Conservation (phyloP, 2,113 vertebrate species). For the Anguilla japonica region DNA sequence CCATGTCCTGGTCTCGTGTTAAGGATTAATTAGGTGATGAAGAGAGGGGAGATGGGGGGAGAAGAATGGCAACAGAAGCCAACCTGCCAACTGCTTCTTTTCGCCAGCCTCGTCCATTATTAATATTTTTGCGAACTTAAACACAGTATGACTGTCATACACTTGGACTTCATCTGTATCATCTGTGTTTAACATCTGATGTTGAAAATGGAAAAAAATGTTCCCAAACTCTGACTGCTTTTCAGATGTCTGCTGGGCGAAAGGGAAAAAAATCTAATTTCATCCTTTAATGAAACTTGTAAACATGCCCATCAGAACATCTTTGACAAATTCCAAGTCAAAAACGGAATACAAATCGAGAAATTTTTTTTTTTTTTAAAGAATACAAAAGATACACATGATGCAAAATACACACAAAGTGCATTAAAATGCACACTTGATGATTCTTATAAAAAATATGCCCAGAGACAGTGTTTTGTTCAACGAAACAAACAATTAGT, state of each 20-base stretch:
- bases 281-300: not conserved
- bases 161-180: not conserved
- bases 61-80: not conserved
- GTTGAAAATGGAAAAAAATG: not conserved
- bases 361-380: no score
- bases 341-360: not conserved
- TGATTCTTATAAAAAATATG: not conserved
- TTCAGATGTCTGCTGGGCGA: not conserved
- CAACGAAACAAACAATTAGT: not conserved
- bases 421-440: not conserved
- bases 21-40: not conserved
- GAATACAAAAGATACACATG: not conserved
- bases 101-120: not conserved
- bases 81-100: not conserved
- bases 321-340: not conserved
- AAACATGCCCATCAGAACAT: not conserved
- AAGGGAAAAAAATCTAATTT: not conserved
- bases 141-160: not conserved
- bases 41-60: not conserved
- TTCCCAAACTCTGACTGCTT: not conserved
- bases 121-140: not conserved
- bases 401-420: not conserved
- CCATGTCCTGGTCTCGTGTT: not conserved
- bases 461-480: not conserved
- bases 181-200: not conserved